Percentiles rank a stretch among this genome's conserved stretches.
phyloP scores from a whole-genome alignment of 2,113 vertebrate species.

The Nothoprocta pentlandii region DNA sequence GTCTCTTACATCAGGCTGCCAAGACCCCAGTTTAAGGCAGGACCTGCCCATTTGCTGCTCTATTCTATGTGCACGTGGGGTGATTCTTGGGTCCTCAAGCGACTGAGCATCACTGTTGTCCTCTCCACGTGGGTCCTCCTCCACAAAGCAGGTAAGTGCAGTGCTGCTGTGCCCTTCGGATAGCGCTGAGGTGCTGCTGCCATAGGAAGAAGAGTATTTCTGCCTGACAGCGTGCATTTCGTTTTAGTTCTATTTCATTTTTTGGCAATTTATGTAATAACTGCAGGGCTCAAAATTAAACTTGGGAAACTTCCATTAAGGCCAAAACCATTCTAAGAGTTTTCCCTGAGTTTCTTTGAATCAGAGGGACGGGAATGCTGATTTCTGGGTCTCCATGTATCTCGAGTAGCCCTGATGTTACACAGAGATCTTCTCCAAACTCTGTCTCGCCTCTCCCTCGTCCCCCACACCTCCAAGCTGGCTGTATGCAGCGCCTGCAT shows the following conservation, averaged over 20 bases:
- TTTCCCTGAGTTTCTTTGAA: neutral
- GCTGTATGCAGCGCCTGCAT: too few relatives aligned
- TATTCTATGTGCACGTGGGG: accelerated
- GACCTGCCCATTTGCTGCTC: neutral
- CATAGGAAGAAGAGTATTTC: neutral
- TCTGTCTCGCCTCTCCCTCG: neutral
- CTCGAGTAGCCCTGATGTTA: neutral
- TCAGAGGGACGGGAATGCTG: neutral
- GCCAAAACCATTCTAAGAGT: neutral
- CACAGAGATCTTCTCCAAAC: neutral
- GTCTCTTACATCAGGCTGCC: neutral
- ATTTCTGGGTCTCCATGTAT: neutral
- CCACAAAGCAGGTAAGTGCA: neutral
- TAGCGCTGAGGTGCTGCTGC: neutral
- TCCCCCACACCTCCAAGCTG: neutral
- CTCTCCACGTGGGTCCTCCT: neutral
- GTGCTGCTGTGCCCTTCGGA: neutral
- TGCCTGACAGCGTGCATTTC: neutral
- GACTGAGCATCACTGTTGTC: neutral
- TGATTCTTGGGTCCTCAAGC: accelerated
- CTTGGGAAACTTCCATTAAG: neutral
- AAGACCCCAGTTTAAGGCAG: neutral
- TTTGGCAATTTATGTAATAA: accelerated
- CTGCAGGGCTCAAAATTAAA: neutral
- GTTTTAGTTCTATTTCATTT: too few relatives aligned